Conservation (phyloP, 2,888 invertebrate genomes). For the Agrilus mali region DNA sequence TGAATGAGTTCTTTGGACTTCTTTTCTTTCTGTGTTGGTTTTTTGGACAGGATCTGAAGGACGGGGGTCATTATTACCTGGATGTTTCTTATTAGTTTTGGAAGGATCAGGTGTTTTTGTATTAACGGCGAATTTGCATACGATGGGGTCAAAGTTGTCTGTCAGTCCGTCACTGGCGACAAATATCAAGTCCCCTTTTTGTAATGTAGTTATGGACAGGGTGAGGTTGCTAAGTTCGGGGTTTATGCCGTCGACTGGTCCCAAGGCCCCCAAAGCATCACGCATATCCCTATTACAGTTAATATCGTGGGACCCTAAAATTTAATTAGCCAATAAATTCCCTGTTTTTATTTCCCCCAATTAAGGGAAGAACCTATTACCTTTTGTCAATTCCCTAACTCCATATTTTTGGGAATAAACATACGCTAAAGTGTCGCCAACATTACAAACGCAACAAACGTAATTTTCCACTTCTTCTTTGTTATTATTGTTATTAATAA, state of each 20-base stretch:
- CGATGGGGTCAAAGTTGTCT: conserved; percentile 86
- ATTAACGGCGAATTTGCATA: conserved; percentile 67
- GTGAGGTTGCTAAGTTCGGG: conserved; percentile 82
- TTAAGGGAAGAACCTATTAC: conserved; percentile 20
- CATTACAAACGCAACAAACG: conserved; percentile 75
- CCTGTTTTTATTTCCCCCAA: not conserved
- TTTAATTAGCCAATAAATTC: not conserved
- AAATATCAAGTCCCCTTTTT: conserved; percentile 71
- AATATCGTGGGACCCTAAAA: conserved; percentile 67
- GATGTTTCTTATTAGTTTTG: conserved; percentile 22
- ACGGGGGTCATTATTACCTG: not conserved
- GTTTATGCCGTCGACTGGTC: conserved; percentile 72
- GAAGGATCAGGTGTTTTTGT: conserved; percentile 27
- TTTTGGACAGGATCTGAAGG: not conserved
- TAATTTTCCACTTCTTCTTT: conserved; percentile 35
- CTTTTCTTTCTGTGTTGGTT: not conserved
- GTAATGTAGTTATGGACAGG: conserved; percentile 67
- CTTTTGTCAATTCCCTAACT: conserved; percentile 72
- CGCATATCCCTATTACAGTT: conserved; percentile 74
- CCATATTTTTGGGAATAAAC: conserved; percentile 64
- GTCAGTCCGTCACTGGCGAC: conserved; percentile 83
- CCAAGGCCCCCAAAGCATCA: conserved; percentile 77
- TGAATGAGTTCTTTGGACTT: not conserved
- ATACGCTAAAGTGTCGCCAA: conserved; percentile 82
- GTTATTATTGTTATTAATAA: no score